Base-by-base conservation (phyloP, 2,888 invertebrate species). In the Morinoia aosen region DNA sequence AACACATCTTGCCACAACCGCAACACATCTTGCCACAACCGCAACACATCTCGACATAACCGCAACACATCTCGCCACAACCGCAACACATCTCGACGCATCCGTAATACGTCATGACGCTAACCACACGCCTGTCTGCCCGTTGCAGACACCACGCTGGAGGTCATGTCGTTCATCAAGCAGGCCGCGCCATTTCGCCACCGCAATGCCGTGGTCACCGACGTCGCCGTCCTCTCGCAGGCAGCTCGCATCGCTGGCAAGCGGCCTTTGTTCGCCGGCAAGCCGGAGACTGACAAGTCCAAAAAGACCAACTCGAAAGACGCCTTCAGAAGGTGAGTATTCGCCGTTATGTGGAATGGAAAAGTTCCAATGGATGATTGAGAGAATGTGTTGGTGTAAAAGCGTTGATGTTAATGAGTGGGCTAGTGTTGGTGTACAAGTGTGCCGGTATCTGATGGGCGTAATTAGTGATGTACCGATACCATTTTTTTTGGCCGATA, bases 161-260 rank as follows among this genome's bases (percentile, higher is more conserved):
- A 98, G 97, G 98, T 98, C 0, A 98, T 98, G 97, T 97, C 98
- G 64, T 98, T 98, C 97, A 98, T 98, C 0, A 98, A 98, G 96
- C 98, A 98, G 96, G 97, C 98, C 0, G 97, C 98, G 3, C 97
- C 97, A 90, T 98, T 97, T 95, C 98, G 98, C 96, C 97, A 97
- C 64, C 97, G 97, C 25, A 97, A 97, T 91, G 98, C 98, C 25
- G 97, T 98, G 90, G 98, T 99, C 94, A 98, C 98, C 97, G 98
- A 98, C 97, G 97, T 98, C 0, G 97, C 98, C 97, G 97, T 98
- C n/a, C 97, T 98, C 40, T 97, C 98, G 96, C 98, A 98, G 96
- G 97, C 98, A 91, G 98, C 98, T 0, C 98, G 98, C 97, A 98
- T 98, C 97, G 98, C 98, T 57, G 98, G 98, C 0, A 97, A 97